Percentiles rank a stretch among this genome's conserved stretches.
Evolutionary conservation across 2,113 vertebrate genomes (phyloP).

Genomic region (Prietella phreatophila): DNA sequence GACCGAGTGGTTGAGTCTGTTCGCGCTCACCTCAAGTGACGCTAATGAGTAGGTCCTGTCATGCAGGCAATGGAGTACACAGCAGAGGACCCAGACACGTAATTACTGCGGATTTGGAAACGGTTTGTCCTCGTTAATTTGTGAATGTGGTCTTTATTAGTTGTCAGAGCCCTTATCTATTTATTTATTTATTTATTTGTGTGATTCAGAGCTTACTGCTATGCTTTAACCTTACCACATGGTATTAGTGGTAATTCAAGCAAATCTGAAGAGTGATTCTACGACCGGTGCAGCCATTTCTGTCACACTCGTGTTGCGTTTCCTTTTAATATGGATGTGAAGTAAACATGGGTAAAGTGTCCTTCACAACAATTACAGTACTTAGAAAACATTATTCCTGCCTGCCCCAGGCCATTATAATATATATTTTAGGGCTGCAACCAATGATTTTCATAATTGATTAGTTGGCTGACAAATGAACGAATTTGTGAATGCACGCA

Average conservation of each 20-base stretch:
- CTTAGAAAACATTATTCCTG: background rate
- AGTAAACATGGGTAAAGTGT: background rate
- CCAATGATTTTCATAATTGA: no score
- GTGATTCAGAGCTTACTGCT: background rate
- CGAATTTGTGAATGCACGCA: no score
- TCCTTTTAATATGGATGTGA: background rate
- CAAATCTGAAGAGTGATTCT: background rate
- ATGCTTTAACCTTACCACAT: background rate
- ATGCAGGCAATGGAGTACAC: constrained; percentile 5
- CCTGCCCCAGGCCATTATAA: background rate
- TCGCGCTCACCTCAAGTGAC: constrained; percentile 44
- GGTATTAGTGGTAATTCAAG: background rate
- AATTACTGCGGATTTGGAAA: constrained; percentile 41
- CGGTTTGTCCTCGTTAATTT: constrained; percentile 37
- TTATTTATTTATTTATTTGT: background rate
- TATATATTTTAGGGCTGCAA: no score
- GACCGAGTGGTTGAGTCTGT: constrained; percentile 23
- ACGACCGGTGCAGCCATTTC: background rate
- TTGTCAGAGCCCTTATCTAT: constrained; percentile 19
- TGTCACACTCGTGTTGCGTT: background rate
- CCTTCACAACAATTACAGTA: background rate
- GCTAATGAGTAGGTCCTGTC: constrained; percentile 41
- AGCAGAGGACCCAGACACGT: constrained; percentile 18
- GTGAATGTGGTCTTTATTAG: constrained; percentile 25
- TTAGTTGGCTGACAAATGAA: no score